These are phyloP conservation scores for Henricia sp. DNA, from an alignment of 53 echinoderm and acorn worm species.

Conservation along the genomic window DNA sequence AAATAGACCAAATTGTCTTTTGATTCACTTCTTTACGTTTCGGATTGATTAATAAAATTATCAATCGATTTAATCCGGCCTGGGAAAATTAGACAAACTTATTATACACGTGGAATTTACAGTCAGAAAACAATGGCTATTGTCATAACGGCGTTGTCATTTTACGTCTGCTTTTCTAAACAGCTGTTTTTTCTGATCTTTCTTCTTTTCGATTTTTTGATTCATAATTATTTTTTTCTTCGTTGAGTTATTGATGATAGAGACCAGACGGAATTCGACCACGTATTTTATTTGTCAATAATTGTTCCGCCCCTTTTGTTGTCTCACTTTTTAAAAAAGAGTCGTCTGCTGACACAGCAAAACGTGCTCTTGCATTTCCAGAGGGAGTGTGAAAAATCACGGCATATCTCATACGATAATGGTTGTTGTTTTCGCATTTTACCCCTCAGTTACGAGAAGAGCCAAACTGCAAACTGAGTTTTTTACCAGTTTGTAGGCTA, in stretches of 20 bases:
- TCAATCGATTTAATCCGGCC: slow-evolving; percentile 19
- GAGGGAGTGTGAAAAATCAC: neutral
- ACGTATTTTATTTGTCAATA: neutral
- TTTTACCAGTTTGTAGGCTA: slow-evolving; percentile 13
- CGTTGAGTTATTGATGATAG: neutral
- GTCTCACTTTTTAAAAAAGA: too few species aligned
- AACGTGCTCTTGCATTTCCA: slow-evolving; percentile 18
- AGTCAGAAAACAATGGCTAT: slow-evolving; percentile 31
- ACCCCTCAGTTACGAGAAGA: slow-evolving; percentile 22
- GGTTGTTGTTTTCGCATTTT: too few species aligned
- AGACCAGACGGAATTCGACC: neutral
- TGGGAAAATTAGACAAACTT: neutral
- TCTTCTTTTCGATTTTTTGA: slow-evolving; percentile 57
- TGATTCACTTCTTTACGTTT: slow-evolving; percentile 58
- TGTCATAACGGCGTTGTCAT: neutral
- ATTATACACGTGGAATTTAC: slow-evolving; percentile 16
- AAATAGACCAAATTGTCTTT: slow-evolving; percentile 39
- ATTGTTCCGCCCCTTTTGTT: slow-evolving; percentile 6
- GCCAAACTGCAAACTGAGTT: slow-evolving; percentile 2
- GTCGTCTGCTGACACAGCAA: slow-evolving; percentile 10
- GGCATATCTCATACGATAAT: neutral
- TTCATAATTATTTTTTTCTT: too few species aligned
- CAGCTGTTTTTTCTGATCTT: slow-evolving; percentile 44
- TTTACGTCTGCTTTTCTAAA: neutral
- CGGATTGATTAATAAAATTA: slow-evolving; percentile 13